Conservation (phyloP, 2,888 invertebrate species). For the Thymelicus lineola region DNA sequence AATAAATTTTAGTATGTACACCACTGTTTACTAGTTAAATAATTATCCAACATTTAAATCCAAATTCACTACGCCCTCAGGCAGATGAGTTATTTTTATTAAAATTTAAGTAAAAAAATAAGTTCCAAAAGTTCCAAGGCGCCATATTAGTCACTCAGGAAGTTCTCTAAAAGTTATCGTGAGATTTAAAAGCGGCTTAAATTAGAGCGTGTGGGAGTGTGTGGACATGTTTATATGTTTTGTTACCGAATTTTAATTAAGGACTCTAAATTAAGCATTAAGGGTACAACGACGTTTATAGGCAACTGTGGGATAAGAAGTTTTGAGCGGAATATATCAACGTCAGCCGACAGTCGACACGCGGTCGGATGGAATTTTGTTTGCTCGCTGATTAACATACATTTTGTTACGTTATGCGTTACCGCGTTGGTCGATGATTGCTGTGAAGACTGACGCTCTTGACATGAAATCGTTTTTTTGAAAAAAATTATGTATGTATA, state of each 20-base stretch:
- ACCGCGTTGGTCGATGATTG: too few relatives aligned
- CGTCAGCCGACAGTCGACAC: background rate
- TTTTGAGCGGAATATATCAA: conserved; percentile 24
- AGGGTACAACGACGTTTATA: conserved; percentile 32
- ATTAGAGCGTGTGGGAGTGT: conserved; percentile 50
- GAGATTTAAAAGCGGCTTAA: conserved; percentile 54
- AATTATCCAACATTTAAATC: too few relatives aligned
- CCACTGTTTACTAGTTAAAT: too few relatives aligned
- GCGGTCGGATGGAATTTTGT: conserved; percentile 13
- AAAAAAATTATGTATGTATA: too few relatives aligned
- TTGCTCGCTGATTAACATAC: background rate
- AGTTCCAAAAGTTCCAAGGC: conserved; percentile 33
- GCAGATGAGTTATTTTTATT: background rate
- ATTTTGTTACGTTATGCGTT: too few relatives aligned
- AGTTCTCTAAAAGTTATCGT: conserved; percentile 50
- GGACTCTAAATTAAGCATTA: conserved; percentile 40
- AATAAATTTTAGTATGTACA: too few relatives aligned
- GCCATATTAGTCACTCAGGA: conserved; percentile 50
- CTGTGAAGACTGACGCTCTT: too few relatives aligned
- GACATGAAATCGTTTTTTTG: too few relatives aligned
- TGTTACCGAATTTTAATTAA: conserved; percentile 51
- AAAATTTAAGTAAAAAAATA: background rate
- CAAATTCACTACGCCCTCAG: too few relatives aligned
- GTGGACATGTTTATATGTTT: conserved; percentile 54
- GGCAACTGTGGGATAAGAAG: conserved; percentile 20